Evolutionary conservation across 2,113 vertebrate genomes (phyloP), one percentile per base, ranked within the genome.

Genomic region (Gorsachius goisagi): DNA sequence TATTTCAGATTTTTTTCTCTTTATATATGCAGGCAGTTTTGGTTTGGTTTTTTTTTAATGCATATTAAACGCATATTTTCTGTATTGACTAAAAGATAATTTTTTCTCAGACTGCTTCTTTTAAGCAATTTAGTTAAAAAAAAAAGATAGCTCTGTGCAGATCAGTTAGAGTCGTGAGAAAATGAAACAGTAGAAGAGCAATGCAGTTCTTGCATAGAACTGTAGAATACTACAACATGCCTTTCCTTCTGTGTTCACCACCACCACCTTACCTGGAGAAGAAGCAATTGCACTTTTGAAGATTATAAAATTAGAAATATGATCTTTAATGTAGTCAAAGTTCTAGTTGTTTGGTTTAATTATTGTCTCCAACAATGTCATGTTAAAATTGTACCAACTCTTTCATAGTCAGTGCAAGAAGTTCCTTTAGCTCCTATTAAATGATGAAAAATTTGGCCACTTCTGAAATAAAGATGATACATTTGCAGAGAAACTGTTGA

Each of bases 401-500:
- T 75, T 89, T 33, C 81, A 33, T 23, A 69, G 37, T 35, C 64
- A 30, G 30, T n/a, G 47, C 27, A 24, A 97, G 90, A 93, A 79
- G 32, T 66, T 80, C 67, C 91, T 88, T 74, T 66, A 66, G 37
- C 77, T 53, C 81, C 89, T 95, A 85, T 95, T 89, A 98, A 97
- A 97, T 89, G 80, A 95, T 98, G 96, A 98, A 97, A 94, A 97
- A 97, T 97, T 91, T 95, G 85, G 85, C 93, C 74, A 87, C 96
- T 98, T 97, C 95, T 95, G 93, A 97, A 97, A 96, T 96, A 97
- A 97, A 97, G 95, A 97, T 96, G 89, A 97, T 97, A 97, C 94
- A 97, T 97, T 95, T 96, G 91, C 91, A 91, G 82, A 53, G 78
- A 97, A 98, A 97, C 77, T 92, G 94, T 98, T 98, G 98, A 98